Percentiles rank a stretch among this genome's conserved stretches.
Evolutionary conservation across 30 jellyfish, hydroid and myxozoan genomes (phyloP).

Genomic region (Cassiopea xamachana): DNA sequence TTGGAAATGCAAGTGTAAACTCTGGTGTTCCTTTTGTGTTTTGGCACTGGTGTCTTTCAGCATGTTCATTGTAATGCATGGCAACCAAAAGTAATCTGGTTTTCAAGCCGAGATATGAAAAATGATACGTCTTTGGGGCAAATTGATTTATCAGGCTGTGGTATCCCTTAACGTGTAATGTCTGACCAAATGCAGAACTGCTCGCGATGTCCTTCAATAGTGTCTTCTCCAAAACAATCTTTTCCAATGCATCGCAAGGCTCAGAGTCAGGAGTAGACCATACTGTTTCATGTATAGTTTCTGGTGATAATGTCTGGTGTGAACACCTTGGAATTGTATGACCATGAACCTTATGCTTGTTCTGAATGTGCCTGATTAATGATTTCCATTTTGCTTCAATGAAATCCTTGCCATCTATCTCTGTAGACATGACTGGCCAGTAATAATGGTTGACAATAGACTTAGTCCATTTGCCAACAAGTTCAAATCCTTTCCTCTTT

Average conservation of each 20-base stretch:
- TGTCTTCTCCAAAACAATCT: conserved; percentile 41
- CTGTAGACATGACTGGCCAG: conserved; percentile 74
- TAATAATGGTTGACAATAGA: conserved; percentile 65
- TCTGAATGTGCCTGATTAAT: conserved; percentile 39
- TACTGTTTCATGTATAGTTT: conserved; percentile 49
- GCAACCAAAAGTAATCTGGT: conserved; percentile 38
- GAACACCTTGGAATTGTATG: conserved; percentile 25
- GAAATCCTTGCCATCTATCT: conserved; percentile 36
- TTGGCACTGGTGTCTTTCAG: conserved; percentile 42
- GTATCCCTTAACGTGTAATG: conserved; percentile 49
- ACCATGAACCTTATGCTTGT: conserved; percentile 48
- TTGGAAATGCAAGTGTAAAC: conserved; percentile 44
- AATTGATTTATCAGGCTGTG: conserved; percentile 19
- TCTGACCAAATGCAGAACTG: conserved; percentile 57
- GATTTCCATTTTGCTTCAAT: conserved; percentile 36
- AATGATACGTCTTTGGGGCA: conserved; percentile 54
- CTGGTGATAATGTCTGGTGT: conserved; percentile 44
- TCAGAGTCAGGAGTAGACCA: conserved; percentile 64
- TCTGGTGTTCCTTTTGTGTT: conserved; percentile 18
- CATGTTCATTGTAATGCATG: conserved; percentile 31
- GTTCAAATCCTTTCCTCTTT: conserved; percentile 39
- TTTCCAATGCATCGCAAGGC: conserved; percentile 51
- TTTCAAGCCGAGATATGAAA: conserved; percentile 12
- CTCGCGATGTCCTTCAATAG: conserved; percentile 45
- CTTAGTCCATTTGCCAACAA: conserved; percentile 42